phyloP scores from a whole-genome alignment of 2,113 vertebrate genomes.

The Aphyosemion australe region DNA sequence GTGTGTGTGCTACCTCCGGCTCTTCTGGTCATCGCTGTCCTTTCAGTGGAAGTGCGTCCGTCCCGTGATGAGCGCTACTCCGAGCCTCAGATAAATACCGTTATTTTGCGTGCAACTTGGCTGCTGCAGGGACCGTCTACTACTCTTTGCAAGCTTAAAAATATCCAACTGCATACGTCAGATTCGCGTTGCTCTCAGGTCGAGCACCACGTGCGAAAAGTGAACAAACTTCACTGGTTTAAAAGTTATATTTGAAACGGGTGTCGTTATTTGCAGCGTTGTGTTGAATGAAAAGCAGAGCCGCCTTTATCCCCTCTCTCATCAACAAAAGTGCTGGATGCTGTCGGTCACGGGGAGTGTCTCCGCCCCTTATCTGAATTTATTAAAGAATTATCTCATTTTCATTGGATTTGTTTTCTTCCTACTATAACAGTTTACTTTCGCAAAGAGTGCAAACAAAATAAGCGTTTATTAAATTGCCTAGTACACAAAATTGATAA shows the following conservation, averaged over 20 bases:
- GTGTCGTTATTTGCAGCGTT: constrained; percentile 6
- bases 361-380: constrained; percentile 58
- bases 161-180: constrained; percentile 16
- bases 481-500: too few relatives aligned
- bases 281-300: constrained; percentile 34
- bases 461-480: neutral
- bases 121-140: constrained; percentile 36
- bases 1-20: constrained; percentile 48
- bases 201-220: constrained; percentile 1
- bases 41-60: constrained; percentile 14
- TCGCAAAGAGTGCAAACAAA: neutral
- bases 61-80: constrained; percentile 46
- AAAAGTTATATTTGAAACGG: constrained; percentile 36
- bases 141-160: constrained; percentile 23
- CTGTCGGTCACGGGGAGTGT: constrained; percentile 51
- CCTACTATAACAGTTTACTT: neutral
- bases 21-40: constrained; percentile 35
- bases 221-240: neutral
- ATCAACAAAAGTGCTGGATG: constrained; percentile 56
- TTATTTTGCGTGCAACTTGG: constrained; percentile 43
- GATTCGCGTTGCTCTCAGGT: constrained; percentile 1
- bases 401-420: neutral
- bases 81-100: constrained; percentile 25
- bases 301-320: constrained; percentile 54
- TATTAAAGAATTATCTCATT: neutral